Evolutionary conservation across 2,888 invertebrate species (phyloP).

Genomic region (Diadegma fenestrale): DNA sequence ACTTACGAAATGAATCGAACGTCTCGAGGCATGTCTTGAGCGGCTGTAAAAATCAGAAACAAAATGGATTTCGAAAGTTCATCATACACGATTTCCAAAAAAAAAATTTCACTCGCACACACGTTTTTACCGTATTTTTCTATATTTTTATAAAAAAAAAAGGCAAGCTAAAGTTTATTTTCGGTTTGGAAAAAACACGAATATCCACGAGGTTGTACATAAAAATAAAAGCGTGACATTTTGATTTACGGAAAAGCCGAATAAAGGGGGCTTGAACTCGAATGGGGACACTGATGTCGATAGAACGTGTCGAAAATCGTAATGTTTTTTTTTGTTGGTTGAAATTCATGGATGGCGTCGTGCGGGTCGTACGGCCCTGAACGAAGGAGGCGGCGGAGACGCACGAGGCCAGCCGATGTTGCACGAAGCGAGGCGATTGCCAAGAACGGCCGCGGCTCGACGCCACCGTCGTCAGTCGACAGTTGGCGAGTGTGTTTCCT

Average conservation of each 20-base stretch:
- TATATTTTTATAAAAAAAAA: neutral
- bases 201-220: neutral
- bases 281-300: slow-evolving; percentile 3
- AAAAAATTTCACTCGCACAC: neutral
- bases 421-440: slow-evolving; percentile 69
- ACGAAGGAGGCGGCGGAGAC: slow-evolving; percentile 73
- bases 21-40: neutral
- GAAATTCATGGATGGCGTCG: neutral
- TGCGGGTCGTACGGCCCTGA: slow-evolving; percentile 68
- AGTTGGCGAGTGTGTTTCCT: slow-evolving; percentile 74
- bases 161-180: neutral
- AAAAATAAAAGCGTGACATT: slow-evolving; percentile 28
- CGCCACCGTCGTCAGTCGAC: slow-evolving; percentile 58
- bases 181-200: neutral
- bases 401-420: slow-evolving; percentile 66
- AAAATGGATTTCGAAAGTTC: neutral
- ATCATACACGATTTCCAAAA: neutral
- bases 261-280: slow-evolving; percentile 11
- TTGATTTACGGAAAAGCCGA: neutral
- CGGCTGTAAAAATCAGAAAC: neutral
- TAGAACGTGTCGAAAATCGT: slow-evolving; percentile 10
- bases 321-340: neutral
- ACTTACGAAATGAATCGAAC: neutral
- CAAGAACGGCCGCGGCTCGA: slow-evolving; percentile 7
- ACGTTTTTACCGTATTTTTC: neutral